Evolutionary conservation across 2,797 vertebrate genomes (phyloP), one percentile per base, ranked within the genome.

Genomic region (Petrocephalus schoutedeni): DNA sequence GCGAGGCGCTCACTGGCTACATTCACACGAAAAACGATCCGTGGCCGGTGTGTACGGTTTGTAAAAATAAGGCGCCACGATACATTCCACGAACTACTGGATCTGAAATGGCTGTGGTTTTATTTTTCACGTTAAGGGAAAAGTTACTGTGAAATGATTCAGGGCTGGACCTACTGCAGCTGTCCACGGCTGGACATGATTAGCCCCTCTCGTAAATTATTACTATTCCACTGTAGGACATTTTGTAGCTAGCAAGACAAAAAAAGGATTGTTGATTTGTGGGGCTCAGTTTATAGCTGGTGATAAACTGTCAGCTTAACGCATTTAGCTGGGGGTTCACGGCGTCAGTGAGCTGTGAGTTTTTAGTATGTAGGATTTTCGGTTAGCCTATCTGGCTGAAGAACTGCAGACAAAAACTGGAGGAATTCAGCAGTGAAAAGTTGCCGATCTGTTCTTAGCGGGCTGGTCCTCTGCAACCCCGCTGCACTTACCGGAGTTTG

Each of bases 291-390:
- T 85, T 56, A 85, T 36, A 32, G 28, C 53, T 14, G 32, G 14
- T 59, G 84, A 41, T 57, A 86, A 86, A 86, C 56, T 59, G 53
- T 58, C 54, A 58, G 84, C 28, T 86, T 36, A 28, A n/a, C 56
- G 59, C 28, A 59, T 86, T 86, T 86, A 28, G 56, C 23, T 36
- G 84, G 84, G 32, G 10, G 84, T 57, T 59, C 56, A 41, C 54
- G 59, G 23, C 12, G 19, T 58, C 12, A 21, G 16, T 1, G 56
- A n/a, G 84, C 84, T n/a, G 23, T 45, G 84, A 32, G 45, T 58
- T 86, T 86, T 36, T 19, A 80, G 74, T 16, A 5, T 19, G 41
- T 45, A 16, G 32, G 74, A 12, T 57, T 57, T 3, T 41, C 36
- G 32, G 74, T 41, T 4, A 80, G 74, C 28, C 32, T 32, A 77